Base-by-base conservation (phyloP, 1,140 invertebrate genomes). In the Anoplolepis gracilipes region DNA sequence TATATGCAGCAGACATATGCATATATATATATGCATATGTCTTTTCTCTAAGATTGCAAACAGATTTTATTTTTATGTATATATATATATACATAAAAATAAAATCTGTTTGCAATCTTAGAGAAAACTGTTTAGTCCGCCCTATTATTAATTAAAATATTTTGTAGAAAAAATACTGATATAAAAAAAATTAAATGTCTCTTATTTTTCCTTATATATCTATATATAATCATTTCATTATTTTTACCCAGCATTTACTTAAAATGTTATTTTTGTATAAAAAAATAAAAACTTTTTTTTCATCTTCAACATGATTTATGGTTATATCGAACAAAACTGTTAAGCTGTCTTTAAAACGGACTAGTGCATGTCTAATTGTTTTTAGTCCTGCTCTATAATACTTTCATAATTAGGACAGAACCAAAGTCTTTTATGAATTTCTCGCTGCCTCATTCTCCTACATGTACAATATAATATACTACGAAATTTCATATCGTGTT, bases 101-200 rank as follows among this genome's bases (percentile, higher is more conserved):
- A 88, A 87, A 53, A 46, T 79, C 59, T 76, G 25, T 65, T 86
- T 16, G 73, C 33, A 70, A 76, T 42, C 88, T 88, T 42, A 36
- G 55, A 77, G 55, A 70, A 89, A 89, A 82, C 22, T 36, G 75
- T 85, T 59, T 59, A 89, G 46, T 64, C 19, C 70, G 42, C 53
- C 6, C 16, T 87, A 64, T 57, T 85, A 46, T 87, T 81, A 70
- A 76, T 77, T 64, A 87, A 87, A 16, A 90, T 82, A 85, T 81
- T 85, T 81, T 57, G 59, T 85, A 30, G 57, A 87, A 49, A 49
- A 49, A 49, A 86, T 91, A 91, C 57, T 75, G 59, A 86, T 75
- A 76, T 87, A 86, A 86, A 89, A 86, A 89, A 84, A 90, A 89
- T 85, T 91, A 89, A 90, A 91, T 89, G 75, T 85, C 65, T 89